phyloP scores from a whole-genome alignment of 2,113 vertebrate genomes.

The Esox niger region DNA sequence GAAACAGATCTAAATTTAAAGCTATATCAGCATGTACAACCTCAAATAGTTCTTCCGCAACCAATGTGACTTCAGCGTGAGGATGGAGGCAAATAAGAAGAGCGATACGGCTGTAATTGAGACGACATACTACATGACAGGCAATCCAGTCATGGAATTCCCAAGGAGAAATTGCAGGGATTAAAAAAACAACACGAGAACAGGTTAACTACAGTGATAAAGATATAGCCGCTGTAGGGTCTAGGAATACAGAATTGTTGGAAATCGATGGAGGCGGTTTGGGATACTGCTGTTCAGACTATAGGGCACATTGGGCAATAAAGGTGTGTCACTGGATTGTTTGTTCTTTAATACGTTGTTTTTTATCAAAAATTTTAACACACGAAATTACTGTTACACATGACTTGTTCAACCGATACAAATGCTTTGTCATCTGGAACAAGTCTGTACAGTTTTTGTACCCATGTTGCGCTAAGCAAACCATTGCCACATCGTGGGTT shows the following conservation, averaged over 20 bases:
- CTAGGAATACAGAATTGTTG: neutral
- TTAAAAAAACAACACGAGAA: slow-evolving; percentile 36
- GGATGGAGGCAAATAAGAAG: slow-evolving; percentile 35
- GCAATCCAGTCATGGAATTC: slow-evolving; percentile 37
- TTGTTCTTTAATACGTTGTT: neutral
- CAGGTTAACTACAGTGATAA: neutral
- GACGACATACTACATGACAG: slow-evolving; percentile 52
- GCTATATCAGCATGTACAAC: no score
- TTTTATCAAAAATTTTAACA: neutral
- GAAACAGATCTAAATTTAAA: no score
- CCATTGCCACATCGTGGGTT: neutral
- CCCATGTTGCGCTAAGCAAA: neutral
- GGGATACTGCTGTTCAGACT: slow-evolving; percentile 65
- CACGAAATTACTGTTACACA: slow-evolving; percentile 32
- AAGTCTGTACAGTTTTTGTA: slow-evolving; percentile 55
- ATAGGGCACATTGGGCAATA: slow-evolving; percentile 62
- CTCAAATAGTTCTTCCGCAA: no score
- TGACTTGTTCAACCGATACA: slow-evolving; percentile 47
- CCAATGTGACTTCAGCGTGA: slow-evolving; percentile 12
- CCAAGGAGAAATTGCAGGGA: slow-evolving; percentile 50
- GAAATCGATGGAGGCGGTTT: slow-evolving; percentile 69
- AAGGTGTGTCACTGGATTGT: slow-evolving; percentile 69
- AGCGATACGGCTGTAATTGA: slow-evolving; percentile 56
- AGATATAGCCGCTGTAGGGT: neutral
- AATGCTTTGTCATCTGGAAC: slow-evolving; percentile 59